Base-by-base conservation (phyloP, 2,888 invertebrate species). In the Litoditis marina region DNA sequence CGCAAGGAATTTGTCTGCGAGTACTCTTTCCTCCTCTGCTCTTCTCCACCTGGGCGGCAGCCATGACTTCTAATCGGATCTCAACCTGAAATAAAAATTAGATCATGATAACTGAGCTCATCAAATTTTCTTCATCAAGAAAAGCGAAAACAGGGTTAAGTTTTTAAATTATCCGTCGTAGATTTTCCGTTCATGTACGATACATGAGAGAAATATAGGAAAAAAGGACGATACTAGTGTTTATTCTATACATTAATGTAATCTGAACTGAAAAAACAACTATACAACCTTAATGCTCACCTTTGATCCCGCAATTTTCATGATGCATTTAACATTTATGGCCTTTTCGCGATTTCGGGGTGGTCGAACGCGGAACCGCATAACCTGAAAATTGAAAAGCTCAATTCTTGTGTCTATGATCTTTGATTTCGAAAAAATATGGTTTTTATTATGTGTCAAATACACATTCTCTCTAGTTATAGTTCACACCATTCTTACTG, bases 301-400 rank as follows among this genome's bases (percentile, higher is more conserved):
- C 70, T 82, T 83, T 0, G 79, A 79, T 13, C 83, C 83, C 22
- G 83, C 80, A 42, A 83, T 78, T 60, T 80, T 79, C 82, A 83
- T 82, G 27, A 89, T 89, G 54, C 92, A 90, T 85, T 92, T 93
- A 56, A 96, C 87, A 85, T 94, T 94, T 74, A 98, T 87, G 57
- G 98, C 96, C 83, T 98, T 89, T 86, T 98, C 96, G 72, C 94
- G 88, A 87, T 94, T 94, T 85, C 90, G 90, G 60, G 94, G 94
- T 59, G 93, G 95, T 68, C 92, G 89, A 77, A 95, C 91, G 73
- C 96, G 89, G 72, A 81, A 81, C 3, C 81, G 67, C 79, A 79
- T 79, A 6, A 78, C 61, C 74, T 77, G 57, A n/a, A 71, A 65
- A 32, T n/a, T n/a, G n/a, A n/a, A n/a, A n/a, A n/a, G n/a, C n/a